Percentiles rank a stretch among this genome's conserved stretches.
Evolutionary conservation across 2,797 vertebrate species (phyloP).

Genomic region (Sebastes cheni): DNA sequence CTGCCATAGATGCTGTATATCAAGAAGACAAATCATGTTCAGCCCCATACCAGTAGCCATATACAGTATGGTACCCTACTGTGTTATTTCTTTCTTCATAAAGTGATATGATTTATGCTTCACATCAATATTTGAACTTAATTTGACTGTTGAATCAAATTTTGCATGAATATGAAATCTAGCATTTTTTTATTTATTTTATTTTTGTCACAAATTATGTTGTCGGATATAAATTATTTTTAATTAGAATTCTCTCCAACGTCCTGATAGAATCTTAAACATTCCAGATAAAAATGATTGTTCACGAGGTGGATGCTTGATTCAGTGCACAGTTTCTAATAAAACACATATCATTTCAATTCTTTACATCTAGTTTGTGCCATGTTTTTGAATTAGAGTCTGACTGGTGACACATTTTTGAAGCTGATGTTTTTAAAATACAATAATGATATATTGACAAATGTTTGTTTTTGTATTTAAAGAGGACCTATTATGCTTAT

Average conservation of each 20-base stretch:
- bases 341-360: conserved; percentile 65
- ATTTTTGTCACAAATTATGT: conserved; percentile 3
- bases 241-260: conserved; percentile 31
- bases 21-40: conserved; percentile 11
- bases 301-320: conserved; percentile 66
- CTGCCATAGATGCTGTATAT: neutral
- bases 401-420: neutral
- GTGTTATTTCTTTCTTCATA: conserved; percentile 16
- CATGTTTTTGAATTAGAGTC: neutral
- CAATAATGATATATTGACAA: neutral
- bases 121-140: conserved; percentile 22
- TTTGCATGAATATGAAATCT: conserved; percentile 61
- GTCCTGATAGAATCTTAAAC: conserved; percentile 54
- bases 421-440: neutral
- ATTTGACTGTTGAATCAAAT: conserved; percentile 43
- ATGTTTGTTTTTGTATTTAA: neutral
- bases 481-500: no score
- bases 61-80: neutral
- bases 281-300: conserved; percentile 72
- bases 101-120: conserved; percentile 37
- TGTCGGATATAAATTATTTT: conserved; percentile 21
- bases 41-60: conserved; percentile 62
- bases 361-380: conserved; percentile 42
- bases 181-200: conserved; percentile 2
- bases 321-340: conserved; percentile 71